Percentiles rank a stretch among this genome's conserved stretches.
These are phyloP conservation scores for Parascotia fuliginaria DNA, from an alignment of 2,888 invertebrate species.

Conservation along the genomic window DNA sequence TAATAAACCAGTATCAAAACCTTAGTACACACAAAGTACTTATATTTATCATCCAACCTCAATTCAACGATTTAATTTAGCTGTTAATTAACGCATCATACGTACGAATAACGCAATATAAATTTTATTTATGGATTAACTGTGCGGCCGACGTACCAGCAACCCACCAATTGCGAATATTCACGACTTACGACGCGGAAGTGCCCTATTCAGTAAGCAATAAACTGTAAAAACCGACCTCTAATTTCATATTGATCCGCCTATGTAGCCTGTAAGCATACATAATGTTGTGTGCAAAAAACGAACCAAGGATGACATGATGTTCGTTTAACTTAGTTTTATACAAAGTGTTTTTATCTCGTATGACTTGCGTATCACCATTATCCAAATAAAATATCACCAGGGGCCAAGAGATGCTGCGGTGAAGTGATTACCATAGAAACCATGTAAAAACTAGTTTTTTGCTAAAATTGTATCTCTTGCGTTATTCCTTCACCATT, in stretches of 20 bases:
- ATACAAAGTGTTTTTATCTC: no score
- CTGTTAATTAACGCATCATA: background rate
- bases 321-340: no score
- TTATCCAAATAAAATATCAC: no score
- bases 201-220: constrained; percentile 7
- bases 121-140: background rate
- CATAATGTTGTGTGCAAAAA: background rate
- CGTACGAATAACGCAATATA: background rate
- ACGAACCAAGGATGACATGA: no score
- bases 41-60: background rate
- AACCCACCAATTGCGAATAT: constrained; percentile 1
- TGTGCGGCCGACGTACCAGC: background rate
- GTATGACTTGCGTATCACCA: no score
- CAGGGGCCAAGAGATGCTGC: no score
- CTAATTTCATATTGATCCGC: constrained; percentile 9
- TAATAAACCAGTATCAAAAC: background rate
- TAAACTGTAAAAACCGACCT: constrained; percentile 18
- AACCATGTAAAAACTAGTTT: no score
- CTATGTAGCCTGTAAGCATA: background rate
- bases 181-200: constrained; percentile 22
- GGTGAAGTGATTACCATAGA: no score
- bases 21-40: no score
- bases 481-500: no score
- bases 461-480: no score
- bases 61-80: background rate